phyloP scores from a whole-genome alignment of 1,140 invertebrate species.

The Mya arenaria region DNA sequence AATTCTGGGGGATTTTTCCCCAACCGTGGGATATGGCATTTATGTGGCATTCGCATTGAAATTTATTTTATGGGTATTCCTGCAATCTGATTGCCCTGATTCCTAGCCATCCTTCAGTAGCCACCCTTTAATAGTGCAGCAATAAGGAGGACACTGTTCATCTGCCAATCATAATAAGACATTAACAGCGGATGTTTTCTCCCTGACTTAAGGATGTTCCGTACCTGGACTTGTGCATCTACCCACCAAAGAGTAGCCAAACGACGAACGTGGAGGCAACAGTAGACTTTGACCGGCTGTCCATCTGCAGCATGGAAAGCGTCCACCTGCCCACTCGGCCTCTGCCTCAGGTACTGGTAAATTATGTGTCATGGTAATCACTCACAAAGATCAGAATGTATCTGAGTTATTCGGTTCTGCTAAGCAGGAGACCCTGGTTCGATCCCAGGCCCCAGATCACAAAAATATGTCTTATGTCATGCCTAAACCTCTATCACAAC shows the following conservation, averaged over 20 bases:
- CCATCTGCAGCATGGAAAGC: slow-evolving; percentile 68
- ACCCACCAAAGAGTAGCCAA: slow-evolving; percentile 71
- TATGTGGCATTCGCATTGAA: neutral
- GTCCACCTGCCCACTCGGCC: slow-evolving; percentile 24
- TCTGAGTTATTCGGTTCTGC: too few relatives aligned
- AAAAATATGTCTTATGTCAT: too few relatives aligned
- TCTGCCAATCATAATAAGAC: neutral
- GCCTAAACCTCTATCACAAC: too few relatives aligned
- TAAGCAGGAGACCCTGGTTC: too few relatives aligned
- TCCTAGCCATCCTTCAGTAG: neutral
- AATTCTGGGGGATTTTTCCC: neutral
- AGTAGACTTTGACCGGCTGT: slow-evolving; percentile 61
- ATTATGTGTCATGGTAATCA: too few relatives aligned
- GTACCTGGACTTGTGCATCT: slow-evolving; percentile 72
- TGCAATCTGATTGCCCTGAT: neutral
- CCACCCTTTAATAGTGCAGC: neutral
- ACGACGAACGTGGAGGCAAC: slow-evolving; percentile 40
- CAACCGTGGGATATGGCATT: neutral
- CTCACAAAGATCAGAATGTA: too few relatives aligned
- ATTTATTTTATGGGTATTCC: neutral
- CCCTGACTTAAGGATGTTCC: slow-evolving; percentile 66
- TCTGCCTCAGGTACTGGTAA: slow-evolving; percentile 39
- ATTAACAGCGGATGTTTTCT: neutral
- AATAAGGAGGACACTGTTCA: neutral
- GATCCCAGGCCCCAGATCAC: too few relatives aligned